A percentile compares a stretch with the other conserved stretches of the same genome.
These are phyloP conservation scores for Dinomys branickii DNA, from an alignment of 2,113 vertebrate genomes.

Conservation along the genomic window DNA sequence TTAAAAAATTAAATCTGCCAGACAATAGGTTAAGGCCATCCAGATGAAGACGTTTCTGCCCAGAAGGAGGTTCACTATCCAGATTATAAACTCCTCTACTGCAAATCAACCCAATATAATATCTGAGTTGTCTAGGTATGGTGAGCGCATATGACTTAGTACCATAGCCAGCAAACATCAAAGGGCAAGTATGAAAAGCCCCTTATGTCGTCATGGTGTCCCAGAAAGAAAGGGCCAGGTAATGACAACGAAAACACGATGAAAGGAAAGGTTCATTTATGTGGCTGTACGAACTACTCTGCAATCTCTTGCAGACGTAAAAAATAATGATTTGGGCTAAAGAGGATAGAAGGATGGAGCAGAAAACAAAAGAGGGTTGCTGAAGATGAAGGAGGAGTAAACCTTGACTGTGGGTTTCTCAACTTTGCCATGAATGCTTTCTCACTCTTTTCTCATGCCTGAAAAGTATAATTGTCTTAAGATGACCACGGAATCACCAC, in stretches of 20 bases:
- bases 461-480: background rate
- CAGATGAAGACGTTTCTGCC: background rate
- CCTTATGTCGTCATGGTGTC: background rate
- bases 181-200: slow-evolving; percentile 10
- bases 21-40: background rate
- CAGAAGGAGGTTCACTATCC: slow-evolving; percentile 9
- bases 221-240: slow-evolving; percentile 22
- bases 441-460: background rate
- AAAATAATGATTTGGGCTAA: slow-evolving; percentile 6
- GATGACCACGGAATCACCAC: background rate
- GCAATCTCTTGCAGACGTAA: background rate
- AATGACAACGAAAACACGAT: slow-evolving; percentile 43
- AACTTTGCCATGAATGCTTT: background rate
- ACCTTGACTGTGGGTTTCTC: background rate
- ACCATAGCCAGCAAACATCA: background rate
- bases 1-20: slow-evolving; percentile 1
- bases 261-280: background rate
- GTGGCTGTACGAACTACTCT: background rate
- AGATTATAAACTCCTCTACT: background rate
- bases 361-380: background rate
- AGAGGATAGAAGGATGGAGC: background rate
- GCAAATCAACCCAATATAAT: background rate
- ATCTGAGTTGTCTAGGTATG: background rate
- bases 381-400: background rate
- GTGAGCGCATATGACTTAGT: slow-evolving; percentile 32